Base-by-base conservation (phyloP, 2,888 invertebrate genomes). In the Cheiracanthium punctorium region DNA sequence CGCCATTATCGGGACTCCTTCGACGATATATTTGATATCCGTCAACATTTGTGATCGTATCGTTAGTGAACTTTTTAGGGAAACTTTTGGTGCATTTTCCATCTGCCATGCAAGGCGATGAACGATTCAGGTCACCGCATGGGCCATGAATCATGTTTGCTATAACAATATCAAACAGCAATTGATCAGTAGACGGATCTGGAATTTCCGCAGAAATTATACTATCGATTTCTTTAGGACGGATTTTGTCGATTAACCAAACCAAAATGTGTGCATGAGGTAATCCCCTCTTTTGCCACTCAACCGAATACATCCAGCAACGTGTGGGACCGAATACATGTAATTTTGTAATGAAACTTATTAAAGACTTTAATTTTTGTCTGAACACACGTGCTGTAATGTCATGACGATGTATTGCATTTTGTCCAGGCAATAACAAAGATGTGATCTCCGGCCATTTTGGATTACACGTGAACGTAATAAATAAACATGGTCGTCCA, bases 131-230 rank as follows among this genome's bases (percentile, higher is more conserved):
- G 0, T 24, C 17, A 20, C 89, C 89, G 69, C 89, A 90, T 12
- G 90, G 88, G 1, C 88, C 89, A 79, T 89, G 90, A 17, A 90
- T 81, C 89, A 92, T 92, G 74, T 91, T 89, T 77, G 88, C 91
- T 8, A 88, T 90, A 72, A 92, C 91, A 89, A 91, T 89, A 5
- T 90, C 88, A 89, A 90, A 89, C 33, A 92, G 89, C 8, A 72
- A 89, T 1, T 89, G 89, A 82, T 91, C 80, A 12, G 32, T 58
- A 30, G 88, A 20, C n/a, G 88, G 88, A 88, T 91, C 90, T 0
- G 91, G 91, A 65, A 92, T 89, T 89, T 91, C 91, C 20, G 91
- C 90, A 67, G 80, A 90, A 8, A 92, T 91, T 5, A 91, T 41
- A 5, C 89, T 58, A 87, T 92, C 91, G 65, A 91, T 90, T 8